phyloP scores from a whole-genome alignment of 1,140 invertebrate species.

The Hetaerina americana region DNA sequence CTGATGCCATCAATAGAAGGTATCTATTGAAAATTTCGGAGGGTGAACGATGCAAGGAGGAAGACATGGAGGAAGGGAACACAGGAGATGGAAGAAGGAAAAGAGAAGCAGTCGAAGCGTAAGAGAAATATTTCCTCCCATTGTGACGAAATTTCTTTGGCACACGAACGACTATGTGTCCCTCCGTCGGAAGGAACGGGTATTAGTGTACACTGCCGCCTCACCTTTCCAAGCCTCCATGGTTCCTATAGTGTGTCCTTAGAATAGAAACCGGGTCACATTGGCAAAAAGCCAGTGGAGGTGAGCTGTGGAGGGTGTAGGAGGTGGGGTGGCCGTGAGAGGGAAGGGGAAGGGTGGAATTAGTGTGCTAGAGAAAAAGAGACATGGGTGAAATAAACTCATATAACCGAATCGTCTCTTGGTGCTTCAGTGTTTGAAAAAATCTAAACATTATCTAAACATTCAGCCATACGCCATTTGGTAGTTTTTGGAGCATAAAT shows the following conservation, averaged over 20 bases:
- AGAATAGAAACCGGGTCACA: background rate
- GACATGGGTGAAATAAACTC: too few relatives aligned
- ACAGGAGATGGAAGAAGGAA: background rate
- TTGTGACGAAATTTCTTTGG: background rate
- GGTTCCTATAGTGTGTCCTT: background rate
- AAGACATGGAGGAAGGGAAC: background rate
- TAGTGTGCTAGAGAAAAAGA: too few relatives aligned
- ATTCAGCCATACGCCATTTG: too few relatives aligned
- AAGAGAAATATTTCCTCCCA: background rate
- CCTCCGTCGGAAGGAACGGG: background rate
- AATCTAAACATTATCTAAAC: too few relatives aligned
- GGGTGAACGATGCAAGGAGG: too few relatives aligned
- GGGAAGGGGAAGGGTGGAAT: background rate
- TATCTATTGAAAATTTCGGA: too few relatives aligned
- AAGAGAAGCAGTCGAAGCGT: background rate
- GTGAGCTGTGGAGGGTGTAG: background rate
- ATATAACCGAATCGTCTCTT: too few relatives aligned
- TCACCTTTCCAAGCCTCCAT: background rate
- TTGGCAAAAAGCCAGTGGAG: background rate
- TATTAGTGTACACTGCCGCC: background rate
- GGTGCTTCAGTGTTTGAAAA: too few relatives aligned
- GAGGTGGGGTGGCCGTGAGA: background rate
- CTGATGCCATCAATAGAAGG: too few relatives aligned
- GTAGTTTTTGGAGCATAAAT: too few relatives aligned
- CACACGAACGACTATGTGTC: background rate